phyloP scores from a whole-genome alignment of 2,113 vertebrate genomes.

The Ranitomeya variabilis region DNA sequence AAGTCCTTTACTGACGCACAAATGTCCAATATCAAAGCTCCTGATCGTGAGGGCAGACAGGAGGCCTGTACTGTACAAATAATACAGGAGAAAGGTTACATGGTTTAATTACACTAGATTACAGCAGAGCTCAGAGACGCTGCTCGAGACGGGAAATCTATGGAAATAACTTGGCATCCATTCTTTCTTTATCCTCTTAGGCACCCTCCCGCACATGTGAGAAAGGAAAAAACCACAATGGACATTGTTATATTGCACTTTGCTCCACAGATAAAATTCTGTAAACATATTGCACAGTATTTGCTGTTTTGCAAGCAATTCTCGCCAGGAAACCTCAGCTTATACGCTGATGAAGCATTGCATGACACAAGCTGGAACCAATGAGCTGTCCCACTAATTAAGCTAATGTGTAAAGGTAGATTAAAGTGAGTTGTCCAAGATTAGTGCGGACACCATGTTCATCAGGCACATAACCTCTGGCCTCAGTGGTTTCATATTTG shows the following conservation, averaged over 20 bases:
- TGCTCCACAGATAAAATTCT: not conserved
- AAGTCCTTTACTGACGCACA: conserved; percentile 6
- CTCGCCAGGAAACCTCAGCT: no score
- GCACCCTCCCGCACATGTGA: not conserved
- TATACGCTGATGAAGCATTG: no score
- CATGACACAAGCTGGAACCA: no score
- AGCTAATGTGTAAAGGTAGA: no score
- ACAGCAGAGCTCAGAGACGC: not conserved
- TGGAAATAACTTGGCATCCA: not conserved
- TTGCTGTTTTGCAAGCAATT: no score
- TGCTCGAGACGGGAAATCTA: not conserved
- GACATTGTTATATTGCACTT: not conserved
- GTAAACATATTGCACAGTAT: no score
- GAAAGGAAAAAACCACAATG: not conserved
- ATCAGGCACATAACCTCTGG: no score
- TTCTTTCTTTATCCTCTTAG: conserved; percentile 1
- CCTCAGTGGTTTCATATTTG: no score
- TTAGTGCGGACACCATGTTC: no score
- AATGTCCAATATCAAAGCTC: not conserved
- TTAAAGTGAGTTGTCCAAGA: no score
- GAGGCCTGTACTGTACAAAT: conserved; percentile 31
- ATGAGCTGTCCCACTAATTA: no score
- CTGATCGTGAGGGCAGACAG: not conserved
- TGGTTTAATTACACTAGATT: conserved; percentile 7
- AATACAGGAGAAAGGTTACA: conserved; percentile 28